phyloP scores from a whole-genome alignment of 2,888 invertebrate species.

The Nymphalis urticae region DNA sequence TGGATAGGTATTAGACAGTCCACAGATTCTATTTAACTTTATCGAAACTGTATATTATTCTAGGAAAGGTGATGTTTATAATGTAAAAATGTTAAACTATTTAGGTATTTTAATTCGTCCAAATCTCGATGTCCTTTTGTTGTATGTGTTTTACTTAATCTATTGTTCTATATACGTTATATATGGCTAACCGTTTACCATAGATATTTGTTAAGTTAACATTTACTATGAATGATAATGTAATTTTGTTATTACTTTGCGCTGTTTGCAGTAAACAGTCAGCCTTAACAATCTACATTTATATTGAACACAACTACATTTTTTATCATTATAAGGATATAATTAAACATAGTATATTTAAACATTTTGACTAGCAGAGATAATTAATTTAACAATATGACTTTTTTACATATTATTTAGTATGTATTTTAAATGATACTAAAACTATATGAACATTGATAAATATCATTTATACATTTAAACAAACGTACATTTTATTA shows the following conservation, averaged over 20 bases:
- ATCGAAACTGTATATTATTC: slow-evolving; percentile 13
- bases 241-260: not conserved
- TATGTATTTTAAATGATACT: slow-evolving; percentile 13
- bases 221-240: not conserved
- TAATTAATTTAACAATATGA: slow-evolving; percentile 7
- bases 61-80: slow-evolving; percentile 20
- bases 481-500: slow-evolving; percentile 9
- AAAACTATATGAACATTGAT: slow-evolving; percentile 25
- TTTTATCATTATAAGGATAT: slow-evolving; percentile 11
- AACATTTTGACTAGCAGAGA: slow-evolving; percentile 17
- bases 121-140: slow-evolving; percentile 27
- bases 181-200: slow-evolving; percentile 1
- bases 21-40: not conserved
- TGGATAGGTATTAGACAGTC: not conserved
- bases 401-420: not conserved
- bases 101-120: slow-evolving; percentile 43
- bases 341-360: slow-evolving; percentile 5
- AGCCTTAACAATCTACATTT: slow-evolving; percentile 6
- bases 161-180: slow-evolving; percentile 10
- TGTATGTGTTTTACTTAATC: slow-evolving; percentile 9
- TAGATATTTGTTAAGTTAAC: not conserved
- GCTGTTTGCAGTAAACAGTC: not conserved
- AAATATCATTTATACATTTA: slow-evolving; percentile 16
- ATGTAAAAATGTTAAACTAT: slow-evolving; percentile 24
- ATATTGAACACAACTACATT: slow-evolving; percentile 13